Percentiles rank a stretch among this genome's conserved stretches.
These are phyloP conservation scores for Benitochromis conjunctus DNA, from an alignment of 2,113 vertebrate genomes.

Conservation along the genomic window DNA sequence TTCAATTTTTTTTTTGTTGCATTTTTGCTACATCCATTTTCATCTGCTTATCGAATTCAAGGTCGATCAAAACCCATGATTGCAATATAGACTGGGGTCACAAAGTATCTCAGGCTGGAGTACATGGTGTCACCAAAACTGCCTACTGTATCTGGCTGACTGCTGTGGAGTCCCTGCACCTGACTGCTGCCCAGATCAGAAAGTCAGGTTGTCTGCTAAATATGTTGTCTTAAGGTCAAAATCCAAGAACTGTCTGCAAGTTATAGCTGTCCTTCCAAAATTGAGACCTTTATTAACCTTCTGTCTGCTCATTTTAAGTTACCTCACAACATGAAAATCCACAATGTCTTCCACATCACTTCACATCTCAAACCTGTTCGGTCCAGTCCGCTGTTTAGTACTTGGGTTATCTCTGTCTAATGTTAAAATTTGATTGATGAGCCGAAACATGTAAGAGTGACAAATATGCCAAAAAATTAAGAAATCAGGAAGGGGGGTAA, in stretches of 20 bases:
- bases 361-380: not conserved
- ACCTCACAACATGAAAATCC: not conserved
- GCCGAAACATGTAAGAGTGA: not conserved
- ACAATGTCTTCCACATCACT: not conserved
- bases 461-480: not conserved
- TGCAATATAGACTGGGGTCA: not conserved
- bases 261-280: not conserved
- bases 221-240: not conserved
- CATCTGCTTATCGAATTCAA: not conserved
- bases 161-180: not conserved
- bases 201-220: not conserved
- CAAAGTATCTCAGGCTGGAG: not conserved
- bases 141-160: too few species aligned
- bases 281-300: not conserved
- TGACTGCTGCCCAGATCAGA: not conserved
- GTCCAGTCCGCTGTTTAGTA: not conserved
- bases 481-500: not conserved
- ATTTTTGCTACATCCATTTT: not conserved
- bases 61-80: not conserved
- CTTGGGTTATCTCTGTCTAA: not conserved
- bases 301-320: not conserved
- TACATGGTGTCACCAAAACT: not conserved
- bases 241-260: not conserved
- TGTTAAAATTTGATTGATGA: not conserved
- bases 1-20: not conserved